phyloP scores from a whole-genome alignment of 2,797 vertebrate genomes.

The Amazona ochrocephala region DNA sequence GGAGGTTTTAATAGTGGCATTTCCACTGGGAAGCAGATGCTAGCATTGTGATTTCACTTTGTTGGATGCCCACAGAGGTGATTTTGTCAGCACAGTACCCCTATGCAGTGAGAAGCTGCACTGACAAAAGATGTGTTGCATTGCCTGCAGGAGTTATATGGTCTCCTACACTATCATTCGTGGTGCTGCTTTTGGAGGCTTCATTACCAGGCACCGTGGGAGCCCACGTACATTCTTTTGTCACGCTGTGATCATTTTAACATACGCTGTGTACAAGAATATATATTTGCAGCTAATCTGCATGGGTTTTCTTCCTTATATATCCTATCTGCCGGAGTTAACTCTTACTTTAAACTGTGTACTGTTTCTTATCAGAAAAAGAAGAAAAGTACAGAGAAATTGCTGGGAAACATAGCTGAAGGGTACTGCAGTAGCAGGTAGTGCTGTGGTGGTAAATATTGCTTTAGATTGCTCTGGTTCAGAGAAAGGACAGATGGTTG shows the following conservation, averaged over 20 bases:
- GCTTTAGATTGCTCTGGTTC: neutral
- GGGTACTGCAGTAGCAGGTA: neutral
- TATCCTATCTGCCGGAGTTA: neutral
- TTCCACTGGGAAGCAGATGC: neutral
- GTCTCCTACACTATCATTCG: neutral
- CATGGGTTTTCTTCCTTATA: neutral
- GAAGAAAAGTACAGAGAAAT: neutral
- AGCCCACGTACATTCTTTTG: neutral
- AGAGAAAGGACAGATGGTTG: neutral
- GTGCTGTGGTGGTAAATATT: neutral
- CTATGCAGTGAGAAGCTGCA: neutral
- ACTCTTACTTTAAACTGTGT: neutral
- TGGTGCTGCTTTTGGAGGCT: neutral
- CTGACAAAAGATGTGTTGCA: neutral
- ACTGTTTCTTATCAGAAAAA: neutral
- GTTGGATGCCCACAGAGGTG: accelerated
- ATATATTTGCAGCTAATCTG: neutral
- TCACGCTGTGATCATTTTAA: neutral
- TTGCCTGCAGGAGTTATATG: neutral
- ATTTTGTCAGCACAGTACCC: neutral
- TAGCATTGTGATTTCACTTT: neutral
- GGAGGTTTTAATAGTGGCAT: neutral
- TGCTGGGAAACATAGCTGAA: neutral
- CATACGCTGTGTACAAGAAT: neutral
- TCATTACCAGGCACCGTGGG: neutral